These are phyloP conservation scores for Aleadryas rufinucha DNA, from an alignment of 2,113 vertebrate species.

Conservation along the genomic window DNA sequence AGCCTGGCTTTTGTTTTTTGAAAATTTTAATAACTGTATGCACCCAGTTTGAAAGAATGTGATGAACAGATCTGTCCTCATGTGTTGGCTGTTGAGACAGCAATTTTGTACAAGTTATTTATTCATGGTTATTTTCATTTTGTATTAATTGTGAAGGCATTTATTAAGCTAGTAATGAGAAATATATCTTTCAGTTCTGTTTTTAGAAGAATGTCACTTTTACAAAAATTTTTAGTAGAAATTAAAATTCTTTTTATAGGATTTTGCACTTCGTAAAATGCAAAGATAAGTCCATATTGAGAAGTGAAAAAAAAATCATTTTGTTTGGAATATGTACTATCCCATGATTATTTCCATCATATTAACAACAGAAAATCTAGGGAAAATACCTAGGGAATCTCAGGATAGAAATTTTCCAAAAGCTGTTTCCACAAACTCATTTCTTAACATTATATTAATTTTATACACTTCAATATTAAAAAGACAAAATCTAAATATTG, in stretches of 20 bases:
- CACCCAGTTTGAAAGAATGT: not conserved
- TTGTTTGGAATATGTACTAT: not conserved
- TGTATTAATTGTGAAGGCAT: not conserved
- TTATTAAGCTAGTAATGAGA: not conserved
- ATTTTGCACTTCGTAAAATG: not conserved
- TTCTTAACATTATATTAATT: not conserved
- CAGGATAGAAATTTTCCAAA: not conserved
- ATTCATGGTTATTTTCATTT: not conserved
- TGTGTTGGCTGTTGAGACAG: not conserved
- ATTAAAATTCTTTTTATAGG: not conserved
- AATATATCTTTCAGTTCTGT: not conserved
- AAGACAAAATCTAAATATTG: not conserved
- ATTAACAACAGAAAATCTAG: not conserved
- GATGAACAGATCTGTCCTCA: not conserved
- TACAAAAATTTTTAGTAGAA: not conserved
- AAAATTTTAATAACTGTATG: not conserved
- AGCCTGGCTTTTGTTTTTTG: not conserved
- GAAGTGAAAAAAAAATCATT: not conserved
- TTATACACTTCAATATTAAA: not conserved
- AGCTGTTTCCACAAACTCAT: not conserved
- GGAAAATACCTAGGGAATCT: not conserved
- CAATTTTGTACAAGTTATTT: not conserved
- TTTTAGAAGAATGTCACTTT: not conserved
- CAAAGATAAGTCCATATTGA: not conserved
- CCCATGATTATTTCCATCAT: not conserved